Evolutionary conservation across 2,888 invertebrate species (phyloP), one percentile per base, ranked within the genome.

Genomic region (Platycheirus albimanus): DNA sequence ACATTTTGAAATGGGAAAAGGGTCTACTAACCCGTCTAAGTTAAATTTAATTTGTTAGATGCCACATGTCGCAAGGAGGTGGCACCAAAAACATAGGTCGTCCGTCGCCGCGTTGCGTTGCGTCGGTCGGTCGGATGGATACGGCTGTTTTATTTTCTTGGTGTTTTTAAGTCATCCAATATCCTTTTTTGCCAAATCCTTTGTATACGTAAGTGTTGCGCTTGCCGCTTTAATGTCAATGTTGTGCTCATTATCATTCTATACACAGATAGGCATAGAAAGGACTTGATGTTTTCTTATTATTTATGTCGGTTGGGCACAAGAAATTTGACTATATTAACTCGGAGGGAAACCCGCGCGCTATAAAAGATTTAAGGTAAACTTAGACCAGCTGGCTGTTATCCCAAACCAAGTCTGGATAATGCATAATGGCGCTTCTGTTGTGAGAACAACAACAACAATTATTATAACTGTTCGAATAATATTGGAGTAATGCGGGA

Each of bases 21-120:
- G 74, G 74, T 11, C 33, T 33, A 56, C 56, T 20, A 3, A 24
- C 24, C 56, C 24, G 15, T 56, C 33, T 52, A 70, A 75, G 58
- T 80, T 70, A 24, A 70, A 80, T 80, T 80, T 80, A 80, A 80
- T 80, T 70, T 64, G 49, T 70, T 61, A 45, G 51, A 45, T 75
- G 80, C 70, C 72, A 74, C 47, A 75, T 74, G 75, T 64, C 36
- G 75, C 64, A 38, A 4, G 24, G 24, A 52, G 33, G 52, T 52
- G 33, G 52, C 7, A 36, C n/a, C 51, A 13, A 30, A 51, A n/a
- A n/a, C n/a, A n/a, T n/a, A n/a, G n/a, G n/a, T n/a, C n/a, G n/a
- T n/a, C n/a, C n/a, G n/a, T n/a, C n/a, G n/a, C n/a, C n/a, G n/a
- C n/a, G n/a, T n/a, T n/a, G n/a, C n/a, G n/a, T n/a, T n/a, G n/a